phyloP scores from a whole-genome alignment of 2,888 invertebrate genomes.

The Drosophila algonquin region DNA sequence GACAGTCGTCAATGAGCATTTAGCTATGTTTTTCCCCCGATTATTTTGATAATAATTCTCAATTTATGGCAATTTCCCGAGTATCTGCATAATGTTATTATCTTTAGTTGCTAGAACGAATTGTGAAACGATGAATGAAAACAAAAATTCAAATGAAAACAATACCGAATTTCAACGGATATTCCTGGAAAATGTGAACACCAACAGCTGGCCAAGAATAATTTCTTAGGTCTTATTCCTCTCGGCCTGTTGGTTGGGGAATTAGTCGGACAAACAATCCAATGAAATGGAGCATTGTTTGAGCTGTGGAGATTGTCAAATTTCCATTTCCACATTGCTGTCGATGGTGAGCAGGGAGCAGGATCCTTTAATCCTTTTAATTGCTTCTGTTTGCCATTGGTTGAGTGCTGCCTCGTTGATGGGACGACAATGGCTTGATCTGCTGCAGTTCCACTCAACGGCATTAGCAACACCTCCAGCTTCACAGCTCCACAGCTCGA shows the following conservation, averaged over 20 bases:
- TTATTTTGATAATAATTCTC: conserved; percentile 20
- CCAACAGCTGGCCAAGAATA: not conserved
- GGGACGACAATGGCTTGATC: not conserved
- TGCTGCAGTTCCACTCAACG: conserved; percentile 14
- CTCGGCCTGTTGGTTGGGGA: too few relatives aligned
- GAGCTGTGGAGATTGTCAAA: too few relatives aligned
- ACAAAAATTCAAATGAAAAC: conserved; percentile 60
- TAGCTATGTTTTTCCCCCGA: conserved; percentile 45
- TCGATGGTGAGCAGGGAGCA: not conserved
- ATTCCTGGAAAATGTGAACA: too few relatives aligned
- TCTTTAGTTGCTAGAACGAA: conserved; percentile 65
- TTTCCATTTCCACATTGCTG: not conserved
- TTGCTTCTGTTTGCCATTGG: conserved; percentile 42
- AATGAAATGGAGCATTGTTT: too few relatives aligned
- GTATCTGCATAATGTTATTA: conserved; percentile 45
- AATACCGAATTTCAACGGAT: not conserved
- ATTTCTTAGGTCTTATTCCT: not conserved
- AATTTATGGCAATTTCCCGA: conserved; percentile 14
- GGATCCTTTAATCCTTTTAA: conserved; percentile 34
- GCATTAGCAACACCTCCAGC: conserved; percentile 9
- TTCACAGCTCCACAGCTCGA: not conserved
- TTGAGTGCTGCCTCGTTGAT: conserved; percentile 10
- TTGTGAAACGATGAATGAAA: conserved; percentile 69
- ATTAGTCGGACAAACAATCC: too few relatives aligned
- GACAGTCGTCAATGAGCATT: conserved; percentile 63